Percentiles rank a stretch among this genome's conserved stretches.
Conservation (phyloP, 2,888 invertebrate species). For the Drosophila buzzatii region DNA sequence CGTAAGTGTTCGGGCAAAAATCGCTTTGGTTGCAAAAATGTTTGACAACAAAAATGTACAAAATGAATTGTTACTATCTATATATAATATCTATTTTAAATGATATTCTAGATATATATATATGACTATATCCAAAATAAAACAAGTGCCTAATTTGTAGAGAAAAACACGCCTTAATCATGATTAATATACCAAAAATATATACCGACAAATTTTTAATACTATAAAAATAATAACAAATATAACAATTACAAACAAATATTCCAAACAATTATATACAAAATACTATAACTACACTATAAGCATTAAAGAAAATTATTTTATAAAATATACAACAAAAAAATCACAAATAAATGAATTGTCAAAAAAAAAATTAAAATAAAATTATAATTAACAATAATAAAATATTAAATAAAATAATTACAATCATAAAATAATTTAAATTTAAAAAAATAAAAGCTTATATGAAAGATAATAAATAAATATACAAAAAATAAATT, state of each 20-base stretch:
- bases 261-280: slow-evolving; percentile 19
- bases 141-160: slow-evolving; percentile 42
- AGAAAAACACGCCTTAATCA: slow-evolving; percentile 41
- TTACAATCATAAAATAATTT: too few relatives aligned
- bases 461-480: not conserved
- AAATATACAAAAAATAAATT: not conserved
- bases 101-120: slow-evolving; percentile 36
- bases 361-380: not conserved
- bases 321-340: not conserved
- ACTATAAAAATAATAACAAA: slow-evolving; percentile 12
- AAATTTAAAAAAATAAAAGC: slow-evolving; percentile 5
- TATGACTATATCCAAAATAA: slow-evolving; percentile 17
- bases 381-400: too few relatives aligned
- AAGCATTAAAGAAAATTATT: not conserved
- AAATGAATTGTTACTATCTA: slow-evolving; percentile 50
- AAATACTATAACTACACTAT: not conserved
- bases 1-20: slow-evolving; percentile 86
- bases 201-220: slow-evolving; percentile 17
- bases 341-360: not conserved
- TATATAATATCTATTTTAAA: slow-evolving; percentile 21
- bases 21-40: slow-evolving; percentile 83
- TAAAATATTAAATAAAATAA: not conserved
- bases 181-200: slow-evolving; percentile 43
- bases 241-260: slow-evolving; percentile 28
- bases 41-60: slow-evolving; percentile 62